These are phyloP conservation scores for Oenanthe oenanthe DNA, from an alignment of 2,113 vertebrate species.

Conservation along the genomic window DNA sequence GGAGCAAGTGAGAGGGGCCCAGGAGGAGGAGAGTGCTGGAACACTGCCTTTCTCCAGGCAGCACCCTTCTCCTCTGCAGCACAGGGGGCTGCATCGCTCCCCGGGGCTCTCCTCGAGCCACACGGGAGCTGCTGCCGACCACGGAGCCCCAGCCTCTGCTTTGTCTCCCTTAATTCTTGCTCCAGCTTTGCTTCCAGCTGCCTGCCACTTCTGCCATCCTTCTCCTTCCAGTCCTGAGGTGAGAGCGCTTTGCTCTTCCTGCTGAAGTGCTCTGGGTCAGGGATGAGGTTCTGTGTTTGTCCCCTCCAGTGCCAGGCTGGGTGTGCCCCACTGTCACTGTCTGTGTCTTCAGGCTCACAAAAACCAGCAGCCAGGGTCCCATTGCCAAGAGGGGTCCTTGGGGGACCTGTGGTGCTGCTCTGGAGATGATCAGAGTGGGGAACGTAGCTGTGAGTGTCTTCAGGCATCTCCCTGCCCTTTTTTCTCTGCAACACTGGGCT, in stretches of 20 bases:
- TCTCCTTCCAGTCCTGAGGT: neutral
- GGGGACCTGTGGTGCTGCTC: neutral
- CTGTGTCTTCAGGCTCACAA: neutral
- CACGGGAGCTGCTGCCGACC: constrained; percentile 15
- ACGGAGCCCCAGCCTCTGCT: constrained; percentile 43
- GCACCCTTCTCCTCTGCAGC: neutral
- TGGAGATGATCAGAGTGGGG: constrained; percentile 27
- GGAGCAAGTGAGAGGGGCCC: neutral
- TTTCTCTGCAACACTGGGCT: constrained; percentile 48
- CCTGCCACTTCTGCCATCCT: neutral
- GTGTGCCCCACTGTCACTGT: neutral
- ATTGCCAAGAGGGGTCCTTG: neutral
- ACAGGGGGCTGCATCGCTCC: neutral
- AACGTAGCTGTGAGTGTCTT: constrained; percentile 6
- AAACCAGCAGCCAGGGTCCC: neutral
- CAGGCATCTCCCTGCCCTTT: neutral
- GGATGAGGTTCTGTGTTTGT: neutral
- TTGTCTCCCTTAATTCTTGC: neutral
- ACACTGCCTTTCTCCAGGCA: neutral
- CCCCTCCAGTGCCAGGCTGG: neutral
- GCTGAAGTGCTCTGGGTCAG: neutral
- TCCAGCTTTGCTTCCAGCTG: neutral
- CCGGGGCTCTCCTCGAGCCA: neutral
- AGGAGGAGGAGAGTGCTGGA: neutral
- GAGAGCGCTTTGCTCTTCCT: neutral